These are phyloP conservation scores for Myotis yumanensis DNA, from an alignment of 2,113 vertebrate genomes.

Conservation along the genomic window DNA sequence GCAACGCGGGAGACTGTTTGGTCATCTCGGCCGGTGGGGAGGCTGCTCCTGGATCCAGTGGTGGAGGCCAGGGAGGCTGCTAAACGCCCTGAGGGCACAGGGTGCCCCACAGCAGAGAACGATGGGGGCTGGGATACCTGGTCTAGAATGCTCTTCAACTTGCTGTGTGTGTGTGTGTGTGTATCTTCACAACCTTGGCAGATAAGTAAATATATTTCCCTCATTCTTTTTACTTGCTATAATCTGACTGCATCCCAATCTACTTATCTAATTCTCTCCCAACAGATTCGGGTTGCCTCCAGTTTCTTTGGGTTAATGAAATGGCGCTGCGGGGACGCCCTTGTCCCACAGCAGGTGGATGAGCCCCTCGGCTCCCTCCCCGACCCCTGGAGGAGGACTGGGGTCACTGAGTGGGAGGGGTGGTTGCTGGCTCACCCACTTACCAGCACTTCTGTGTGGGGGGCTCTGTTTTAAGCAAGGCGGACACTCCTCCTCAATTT, in stretches of 20 bases:
- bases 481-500: not conserved
- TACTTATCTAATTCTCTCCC: not conserved
- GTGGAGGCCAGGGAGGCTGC: not conserved
- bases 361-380: not conserved
- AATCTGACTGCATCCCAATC: not conserved
- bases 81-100: not conserved
- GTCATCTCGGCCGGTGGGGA: not conserved
- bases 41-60: not conserved
- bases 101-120: not conserved
- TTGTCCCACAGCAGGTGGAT: not conserved
- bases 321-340: not conserved
- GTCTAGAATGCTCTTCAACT: not conserved
- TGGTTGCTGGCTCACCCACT: not conserved
- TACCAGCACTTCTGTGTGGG: not conserved
- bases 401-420: not conserved
- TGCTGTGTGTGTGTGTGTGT: not conserved
- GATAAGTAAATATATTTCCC: not conserved
- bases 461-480: not conserved
- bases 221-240: slow-evolving; percentile 5
- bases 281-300: not conserved
- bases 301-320: not conserved
- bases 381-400: not conserved
- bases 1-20: not conserved
- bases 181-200: not conserved
- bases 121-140: not conserved